Conservation (phyloP, 2,888 invertebrate species). For the Coelopa pilipes region DNA sequence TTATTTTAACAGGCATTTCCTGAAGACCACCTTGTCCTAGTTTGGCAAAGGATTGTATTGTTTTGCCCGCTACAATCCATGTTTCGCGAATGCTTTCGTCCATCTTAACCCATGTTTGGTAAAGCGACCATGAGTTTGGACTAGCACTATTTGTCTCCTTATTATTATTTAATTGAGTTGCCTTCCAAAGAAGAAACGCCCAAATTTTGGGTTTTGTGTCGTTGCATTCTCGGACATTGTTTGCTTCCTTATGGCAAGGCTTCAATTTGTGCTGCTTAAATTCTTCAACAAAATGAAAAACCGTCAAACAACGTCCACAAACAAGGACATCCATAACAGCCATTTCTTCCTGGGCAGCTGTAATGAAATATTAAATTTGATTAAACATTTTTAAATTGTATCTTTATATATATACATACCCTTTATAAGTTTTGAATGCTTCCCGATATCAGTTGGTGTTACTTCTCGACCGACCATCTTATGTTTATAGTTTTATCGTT, state of each 20-base stretch:
- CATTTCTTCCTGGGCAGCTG: constrained; percentile 82
- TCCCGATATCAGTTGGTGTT: constrained; percentile 73
- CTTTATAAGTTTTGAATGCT: constrained; percentile 73
- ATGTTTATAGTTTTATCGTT: not conserved
- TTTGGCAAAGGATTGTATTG: constrained; percentile 79
- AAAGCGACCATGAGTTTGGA: constrained; percentile 80
- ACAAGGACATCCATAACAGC: constrained; percentile 81
- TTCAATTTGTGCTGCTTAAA: constrained; percentile 77
- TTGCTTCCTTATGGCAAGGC: constrained; percentile 62
- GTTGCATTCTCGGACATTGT: constrained; percentile 71
- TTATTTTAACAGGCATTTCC: constrained; percentile 67
- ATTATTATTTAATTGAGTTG: constrained; percentile 68
- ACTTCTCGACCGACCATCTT: constrained; percentile 66
- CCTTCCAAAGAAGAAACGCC: constrained; percentile 87
- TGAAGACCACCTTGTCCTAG: constrained; percentile 65
- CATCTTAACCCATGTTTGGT: constrained; percentile 86
- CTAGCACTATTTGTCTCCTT: constrained; percentile 67
- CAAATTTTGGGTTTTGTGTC: constrained; percentile 86
- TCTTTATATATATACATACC: constrained; percentile 64
- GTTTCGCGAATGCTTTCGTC: constrained; percentile 78
- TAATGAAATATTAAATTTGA: too few species aligned
- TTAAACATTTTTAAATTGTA: too few species aligned
- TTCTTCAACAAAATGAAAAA: constrained; percentile 82
- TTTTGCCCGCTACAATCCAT: constrained; percentile 84
- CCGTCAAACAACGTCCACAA: constrained; percentile 84